A percentile compares a stretch with the other conserved stretches of the same genome.
Evolutionary conservation across 2,797 vertebrate genomes (phyloP).

Genomic region (Vireo griseus): DNA sequence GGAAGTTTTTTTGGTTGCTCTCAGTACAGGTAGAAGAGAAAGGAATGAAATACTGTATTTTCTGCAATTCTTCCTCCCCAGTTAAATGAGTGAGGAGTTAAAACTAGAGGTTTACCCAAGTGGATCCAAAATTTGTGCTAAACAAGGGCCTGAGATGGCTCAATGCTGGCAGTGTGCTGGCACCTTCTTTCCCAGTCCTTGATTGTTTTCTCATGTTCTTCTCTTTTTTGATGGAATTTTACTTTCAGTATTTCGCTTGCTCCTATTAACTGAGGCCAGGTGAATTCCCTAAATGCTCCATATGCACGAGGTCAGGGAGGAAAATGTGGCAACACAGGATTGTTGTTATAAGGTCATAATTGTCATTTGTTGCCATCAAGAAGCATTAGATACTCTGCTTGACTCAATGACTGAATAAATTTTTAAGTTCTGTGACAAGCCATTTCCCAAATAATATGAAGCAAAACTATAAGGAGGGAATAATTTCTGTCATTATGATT

Average conservation of each 20-base stretch:
- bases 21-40: not conserved
- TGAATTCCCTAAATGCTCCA: not conserved
- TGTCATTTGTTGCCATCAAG: not conserved
- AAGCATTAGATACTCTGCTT: not conserved
- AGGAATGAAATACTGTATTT: not conserved
- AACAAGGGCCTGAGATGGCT: not conserved
- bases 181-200: not conserved
- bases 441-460: not conserved
- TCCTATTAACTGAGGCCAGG: not conserved
- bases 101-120: not conserved
- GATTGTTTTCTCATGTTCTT: not conserved
- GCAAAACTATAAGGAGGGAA: not conserved
- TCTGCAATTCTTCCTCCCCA: not conserved
- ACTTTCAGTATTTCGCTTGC: not conserved
- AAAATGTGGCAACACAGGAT: not conserved
- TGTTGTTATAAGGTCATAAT: not conserved
- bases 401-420: not conserved
- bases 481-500: not conserved
- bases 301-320: not conserved
- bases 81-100: not conserved
- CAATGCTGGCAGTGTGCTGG: not conserved
- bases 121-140: not conserved
- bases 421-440: not conserved
- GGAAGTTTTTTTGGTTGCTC: not conserved
- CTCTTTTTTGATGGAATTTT: not conserved